Evolutionary conservation across 2,888 invertebrate genomes (phyloP).

Genomic region (Melanostoma scalare): DNA sequence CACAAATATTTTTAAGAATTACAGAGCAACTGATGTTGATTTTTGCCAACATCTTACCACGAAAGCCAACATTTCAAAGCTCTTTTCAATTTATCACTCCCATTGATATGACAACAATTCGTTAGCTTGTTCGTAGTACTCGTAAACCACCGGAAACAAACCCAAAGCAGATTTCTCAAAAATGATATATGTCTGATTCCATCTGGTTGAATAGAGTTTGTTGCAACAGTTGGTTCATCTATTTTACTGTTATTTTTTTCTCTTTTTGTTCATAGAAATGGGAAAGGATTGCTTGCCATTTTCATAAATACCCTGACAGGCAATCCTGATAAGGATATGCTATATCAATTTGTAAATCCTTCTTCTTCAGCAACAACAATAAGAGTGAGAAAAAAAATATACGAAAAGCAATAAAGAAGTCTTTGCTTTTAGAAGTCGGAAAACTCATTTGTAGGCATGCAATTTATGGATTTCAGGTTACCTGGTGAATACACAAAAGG

Average conservation of each 20-base stretch:
- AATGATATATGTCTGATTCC: slow-evolving; percentile 19
- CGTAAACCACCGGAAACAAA: slow-evolving; percentile 1
- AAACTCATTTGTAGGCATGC: slow-evolving; percentile 23
- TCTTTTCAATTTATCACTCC: slow-evolving; percentile 56
- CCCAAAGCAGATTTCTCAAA: slow-evolving; percentile 1
- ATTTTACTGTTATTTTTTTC: slow-evolving; percentile 16
- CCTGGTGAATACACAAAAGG: background rate
- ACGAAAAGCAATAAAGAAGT: background rate
- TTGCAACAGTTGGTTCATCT: slow-evolving; percentile 41
- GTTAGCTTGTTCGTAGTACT: slow-evolving; percentile 4
- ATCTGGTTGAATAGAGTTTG: slow-evolving; percentile 9
- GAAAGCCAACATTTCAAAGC: slow-evolving; percentile 13
- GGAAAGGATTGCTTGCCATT: slow-evolving; percentile 30
- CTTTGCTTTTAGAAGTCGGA: background rate
- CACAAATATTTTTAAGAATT: no score
- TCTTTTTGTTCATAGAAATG: background rate
- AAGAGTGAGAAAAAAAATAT: no score
- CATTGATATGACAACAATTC: slow-evolving; percentile 35
- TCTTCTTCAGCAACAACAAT: background rate
- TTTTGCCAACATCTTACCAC: background rate
- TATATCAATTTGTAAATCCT: slow-evolving; percentile 19
- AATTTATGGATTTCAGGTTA: slow-evolving; percentile 22
- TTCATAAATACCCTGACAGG: slow-evolving; percentile 6
- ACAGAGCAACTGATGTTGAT: background rate
- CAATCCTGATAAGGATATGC: slow-evolving; percentile 10